Evolutionary conservation across 2,113 vertebrate genomes (phyloP).

Genomic region (Phainopepla nitens): DNA sequence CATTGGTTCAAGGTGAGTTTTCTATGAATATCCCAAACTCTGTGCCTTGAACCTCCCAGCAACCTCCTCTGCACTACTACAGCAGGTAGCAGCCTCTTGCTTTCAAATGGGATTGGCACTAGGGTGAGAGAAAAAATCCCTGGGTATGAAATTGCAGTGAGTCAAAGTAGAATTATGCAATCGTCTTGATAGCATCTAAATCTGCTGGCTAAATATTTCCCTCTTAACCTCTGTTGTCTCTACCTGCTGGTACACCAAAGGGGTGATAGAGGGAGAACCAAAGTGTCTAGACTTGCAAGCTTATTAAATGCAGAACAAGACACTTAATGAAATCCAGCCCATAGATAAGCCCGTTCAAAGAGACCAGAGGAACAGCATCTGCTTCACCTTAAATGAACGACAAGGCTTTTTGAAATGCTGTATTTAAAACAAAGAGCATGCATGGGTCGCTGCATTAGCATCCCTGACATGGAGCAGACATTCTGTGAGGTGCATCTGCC

Average conservation of each 20-base stretch:
- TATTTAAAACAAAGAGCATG: neutral
- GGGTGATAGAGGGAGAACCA: conserved; percentile 13
- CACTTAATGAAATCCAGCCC: conserved; percentile 54
- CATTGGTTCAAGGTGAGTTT: neutral
- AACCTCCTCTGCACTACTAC: neutral
- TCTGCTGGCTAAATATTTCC: conserved; percentile 48
- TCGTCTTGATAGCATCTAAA: conserved; percentile 53
- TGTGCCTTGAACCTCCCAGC: neutral
- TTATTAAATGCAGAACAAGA: conserved; percentile 56
- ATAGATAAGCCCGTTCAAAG: conserved; percentile 55
- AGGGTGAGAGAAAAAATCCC: neutral
- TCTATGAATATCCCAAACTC: neutral
- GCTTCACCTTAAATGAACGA: conserved; percentile 57
- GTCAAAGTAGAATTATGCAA: conserved; percentile 18
- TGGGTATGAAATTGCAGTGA: conserved; percentile 18
- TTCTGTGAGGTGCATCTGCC: neutral
- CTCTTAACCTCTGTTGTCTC: conserved; percentile 44
- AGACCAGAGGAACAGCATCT: conserved; percentile 37
- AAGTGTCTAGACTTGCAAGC: conserved; percentile 63
- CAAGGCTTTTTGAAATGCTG: neutral
- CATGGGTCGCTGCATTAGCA: neutral
- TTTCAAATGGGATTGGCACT: neutral
- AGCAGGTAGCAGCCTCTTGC: neutral
- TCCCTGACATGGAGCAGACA: neutral
- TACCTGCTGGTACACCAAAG: conserved; percentile 44